Percentiles rank a stretch among this genome's conserved stretches.
Evolutionary conservation across 2,888 invertebrate species (phyloP).

Genomic region (Baronia brevicornis): DNA sequence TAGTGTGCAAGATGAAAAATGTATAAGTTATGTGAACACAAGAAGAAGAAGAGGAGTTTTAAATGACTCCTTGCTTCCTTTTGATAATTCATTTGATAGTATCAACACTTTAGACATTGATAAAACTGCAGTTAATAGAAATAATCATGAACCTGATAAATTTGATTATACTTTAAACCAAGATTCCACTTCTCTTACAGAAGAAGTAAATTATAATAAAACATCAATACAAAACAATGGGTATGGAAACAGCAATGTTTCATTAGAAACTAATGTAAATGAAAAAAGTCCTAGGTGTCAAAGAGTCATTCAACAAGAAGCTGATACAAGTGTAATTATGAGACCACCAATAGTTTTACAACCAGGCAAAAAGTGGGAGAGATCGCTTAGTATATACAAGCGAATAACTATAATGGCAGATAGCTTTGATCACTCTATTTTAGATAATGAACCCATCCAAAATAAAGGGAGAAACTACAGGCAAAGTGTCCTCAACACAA

Average conservation of each 20-base stretch:
- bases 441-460: constrained; percentile 52
- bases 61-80: constrained; percentile 40
- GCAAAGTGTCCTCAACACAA: constrained; percentile 66
- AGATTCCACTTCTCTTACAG: too few relatives aligned
- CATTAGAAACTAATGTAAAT: constrained; percentile 1
- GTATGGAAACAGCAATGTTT: too few relatives aligned
- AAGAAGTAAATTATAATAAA: too few relatives aligned
- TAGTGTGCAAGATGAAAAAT: constrained; percentile 29
- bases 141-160: constrained; percentile 10
- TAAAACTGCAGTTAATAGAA: constrained; percentile 39
- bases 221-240: too few relatives aligned
- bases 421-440: constrained; percentile 46
- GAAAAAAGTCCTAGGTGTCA: constrained; percentile 8
- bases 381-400: constrained; percentile 77
- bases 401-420: constrained; percentile 61
- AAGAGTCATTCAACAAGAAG: constrained; percentile 1
- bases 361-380: constrained; percentile 81
- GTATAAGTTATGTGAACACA: constrained; percentile 57
- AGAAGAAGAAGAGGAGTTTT: constrained; percentile 45
- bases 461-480: constrained; percentile 73
- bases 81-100: constrained; percentile 37
- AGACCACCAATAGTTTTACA: constrained; percentile 65
- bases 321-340: too few relatives aligned
- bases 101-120: constrained; percentile 36
- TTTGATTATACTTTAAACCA: too few relatives aligned